Evolutionary conservation across 2,797 vertebrate species (phyloP).

Genomic region (Alfaro cultratus): DNA sequence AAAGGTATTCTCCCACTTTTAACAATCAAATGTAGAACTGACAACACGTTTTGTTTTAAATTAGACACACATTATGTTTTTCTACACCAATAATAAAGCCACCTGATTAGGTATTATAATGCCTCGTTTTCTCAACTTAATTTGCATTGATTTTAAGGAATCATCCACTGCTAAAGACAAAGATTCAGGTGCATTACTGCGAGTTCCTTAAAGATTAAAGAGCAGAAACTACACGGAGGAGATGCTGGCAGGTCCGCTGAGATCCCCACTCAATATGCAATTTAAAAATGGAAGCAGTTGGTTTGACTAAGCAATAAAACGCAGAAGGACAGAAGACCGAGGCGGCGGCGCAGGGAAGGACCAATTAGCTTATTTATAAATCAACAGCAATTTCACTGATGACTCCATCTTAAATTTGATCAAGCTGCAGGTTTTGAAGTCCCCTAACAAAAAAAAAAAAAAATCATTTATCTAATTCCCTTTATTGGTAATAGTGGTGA

Average conservation of each 20-base stretch:
- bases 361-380: constrained; percentile 98
- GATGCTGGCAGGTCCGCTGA: constrained; percentile 86
- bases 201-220: constrained; percentile 60
- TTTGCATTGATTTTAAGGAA: too few relatives aligned
- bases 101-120: constrained; percentile 49
- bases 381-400: constrained; percentile 94
- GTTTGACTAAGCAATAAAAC: constrained; percentile 97
- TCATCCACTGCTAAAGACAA: constrained; percentile 29
- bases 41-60: constrained; percentile 54
- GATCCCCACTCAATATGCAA: constrained; percentile 95
- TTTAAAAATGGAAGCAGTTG: constrained; percentile 97
- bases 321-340: constrained; percentile 42
- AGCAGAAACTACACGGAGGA: constrained; percentile 85
- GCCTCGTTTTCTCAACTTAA: constrained; percentile 18
- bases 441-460: constrained; percentile 65
- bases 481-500: constrained; percentile 84
- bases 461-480: constrained; percentile 86
- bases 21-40: constrained; percentile 56
- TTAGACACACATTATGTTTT: constrained; percentile 33
- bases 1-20: constrained; percentile 65
- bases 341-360: constrained; percentile 70
- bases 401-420: constrained; percentile 93
- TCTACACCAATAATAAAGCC: constrained; percentile 15
- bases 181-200: constrained; percentile 53
- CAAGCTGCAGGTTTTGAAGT: constrained; percentile 86